phyloP scores from a whole-genome alignment of 2,888 invertebrate genomes.

The Morpho achilles region DNA sequence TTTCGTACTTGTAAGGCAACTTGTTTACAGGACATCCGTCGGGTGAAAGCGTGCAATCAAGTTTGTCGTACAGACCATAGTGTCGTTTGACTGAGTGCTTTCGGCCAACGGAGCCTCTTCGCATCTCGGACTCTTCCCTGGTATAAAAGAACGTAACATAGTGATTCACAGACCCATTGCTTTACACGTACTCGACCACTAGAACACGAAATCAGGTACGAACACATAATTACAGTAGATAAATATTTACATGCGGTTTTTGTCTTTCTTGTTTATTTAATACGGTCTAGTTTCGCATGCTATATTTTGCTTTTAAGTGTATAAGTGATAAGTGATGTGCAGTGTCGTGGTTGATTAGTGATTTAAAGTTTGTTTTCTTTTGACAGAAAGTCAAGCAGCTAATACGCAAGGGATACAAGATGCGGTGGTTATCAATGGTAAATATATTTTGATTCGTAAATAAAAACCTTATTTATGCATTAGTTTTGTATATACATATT shows the following conservation, averaged over 20 bases:
- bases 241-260: slow-evolving; percentile 8
- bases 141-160: slow-evolving; percentile 73
- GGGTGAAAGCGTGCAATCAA: slow-evolving; percentile 55
- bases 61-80: slow-evolving; percentile 41
- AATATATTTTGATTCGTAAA: slow-evolving; percentile 29
- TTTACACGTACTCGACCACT: slow-evolving; percentile 46
- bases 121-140: slow-evolving; percentile 74
- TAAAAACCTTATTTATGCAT: too few species aligned
- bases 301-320: slow-evolving; percentile 11
- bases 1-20: neutral
- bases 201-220: slow-evolving; percentile 37
- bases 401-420: slow-evolving; percentile 41
- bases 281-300: slow-evolving; percentile 17
- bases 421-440: slow-evolving; percentile 70
- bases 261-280: slow-evolving; percentile 5
- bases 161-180: slow-evolving; percentile 68
- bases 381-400: slow-evolving; percentile 60
- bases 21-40: slow-evolving; percentile 18
- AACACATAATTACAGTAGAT: slow-evolving; percentile 13
- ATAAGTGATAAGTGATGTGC: slow-evolving; percentile 31
- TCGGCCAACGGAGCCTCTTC: slow-evolving; percentile 50
- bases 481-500: too few species aligned
- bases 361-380: slow-evolving; percentile 54
- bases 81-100: slow-evolving; percentile 44
- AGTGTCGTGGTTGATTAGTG: slow-evolving; percentile 33